These are phyloP conservation scores for Chamaea fasciata DNA, from an alignment of 2,113 vertebrate species.

Conservation along the genomic window DNA sequence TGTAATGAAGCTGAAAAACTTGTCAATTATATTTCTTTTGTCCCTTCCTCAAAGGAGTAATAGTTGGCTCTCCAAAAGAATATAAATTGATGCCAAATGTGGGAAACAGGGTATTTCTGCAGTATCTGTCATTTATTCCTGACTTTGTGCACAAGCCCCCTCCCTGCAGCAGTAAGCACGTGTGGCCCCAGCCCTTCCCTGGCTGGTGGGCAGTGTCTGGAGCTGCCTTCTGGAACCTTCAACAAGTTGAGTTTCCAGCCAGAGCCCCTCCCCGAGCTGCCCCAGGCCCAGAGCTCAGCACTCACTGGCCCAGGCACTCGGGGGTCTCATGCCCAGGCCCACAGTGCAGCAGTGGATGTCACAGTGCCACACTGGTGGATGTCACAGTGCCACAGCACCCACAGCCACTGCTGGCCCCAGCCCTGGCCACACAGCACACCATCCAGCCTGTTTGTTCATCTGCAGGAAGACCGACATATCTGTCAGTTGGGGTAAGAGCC, in stretches of 20 bases:
- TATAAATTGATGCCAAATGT: neutral
- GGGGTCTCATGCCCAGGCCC: neutral
- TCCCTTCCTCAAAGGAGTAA: conserved; percentile 71
- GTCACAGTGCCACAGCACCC: neutral
- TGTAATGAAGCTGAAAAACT: conserved; percentile 73
- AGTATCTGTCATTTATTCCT: neutral
- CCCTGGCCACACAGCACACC: fast-evolving
- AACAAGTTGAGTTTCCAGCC: neutral
- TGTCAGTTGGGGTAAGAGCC: fast-evolving
- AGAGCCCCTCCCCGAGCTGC: neutral
- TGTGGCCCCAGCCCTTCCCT: neutral
- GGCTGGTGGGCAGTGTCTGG: neutral
- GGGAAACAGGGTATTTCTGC: neutral
- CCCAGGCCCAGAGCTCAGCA: neutral
- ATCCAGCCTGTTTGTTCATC: too few relatives aligned
- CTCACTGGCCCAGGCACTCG: fast-evolving
- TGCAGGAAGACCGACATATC: fast-evolving
- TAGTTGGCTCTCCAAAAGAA: conserved; percentile 27
- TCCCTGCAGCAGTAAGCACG: neutral
- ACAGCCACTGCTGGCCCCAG: neutral
- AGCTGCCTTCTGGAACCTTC: neutral
- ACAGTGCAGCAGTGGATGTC: fast-evolving
- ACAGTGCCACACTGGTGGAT: neutral
- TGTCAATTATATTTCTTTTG: conserved; percentile 71
- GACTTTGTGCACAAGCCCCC: neutral